Conservation (phyloP, 2,888 invertebrate species). For the Plagodis dolabraria region DNA sequence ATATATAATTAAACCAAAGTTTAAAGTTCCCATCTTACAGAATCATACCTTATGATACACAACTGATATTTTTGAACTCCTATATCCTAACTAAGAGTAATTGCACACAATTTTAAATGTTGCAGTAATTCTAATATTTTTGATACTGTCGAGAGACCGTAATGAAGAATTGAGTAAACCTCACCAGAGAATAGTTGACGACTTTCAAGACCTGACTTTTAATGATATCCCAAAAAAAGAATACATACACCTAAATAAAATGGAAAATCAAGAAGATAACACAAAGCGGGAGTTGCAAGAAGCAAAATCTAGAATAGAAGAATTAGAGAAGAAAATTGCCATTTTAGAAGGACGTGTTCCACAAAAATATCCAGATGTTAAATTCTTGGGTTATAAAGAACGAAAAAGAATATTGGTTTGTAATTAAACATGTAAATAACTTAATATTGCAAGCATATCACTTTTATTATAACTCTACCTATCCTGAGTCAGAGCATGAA, state of each 20-base stretch:
- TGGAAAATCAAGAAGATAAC: constrained; percentile 58
- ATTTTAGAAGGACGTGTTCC: constrained; percentile 90
- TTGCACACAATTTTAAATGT: constrained; percentile 31
- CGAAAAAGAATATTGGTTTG: constrained; percentile 95
- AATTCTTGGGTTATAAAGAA: constrained; percentile 95
- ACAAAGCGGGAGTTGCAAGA: constrained; percentile 83
- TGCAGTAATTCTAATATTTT: constrained; percentile 67
- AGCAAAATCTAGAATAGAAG: constrained; percentile 86
- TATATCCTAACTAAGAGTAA: background rate
- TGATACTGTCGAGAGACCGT: constrained; percentile 49
- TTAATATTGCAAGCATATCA: too few species aligned
- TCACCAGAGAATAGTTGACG: constrained; percentile 55
- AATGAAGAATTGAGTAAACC: constrained; percentile 36
- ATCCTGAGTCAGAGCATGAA: too few species aligned
- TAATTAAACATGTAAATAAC: background rate
- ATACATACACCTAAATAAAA: constrained; percentile 42
- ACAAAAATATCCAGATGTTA: constrained; percentile 95
- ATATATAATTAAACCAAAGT: too few species aligned
- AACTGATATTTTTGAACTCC: background rate
- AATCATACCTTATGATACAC: too few species aligned
- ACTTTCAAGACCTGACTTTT: constrained; percentile 54
- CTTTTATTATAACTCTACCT: too few species aligned
- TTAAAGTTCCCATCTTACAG: too few species aligned
- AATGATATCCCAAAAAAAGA: constrained; percentile 58
- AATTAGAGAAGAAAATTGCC: constrained; percentile 89